Evolutionary conservation across 2,113 vertebrate species (phyloP), one percentile per base, ranked within the genome.

Genomic region (Cephalopterus ornatus): DNA sequence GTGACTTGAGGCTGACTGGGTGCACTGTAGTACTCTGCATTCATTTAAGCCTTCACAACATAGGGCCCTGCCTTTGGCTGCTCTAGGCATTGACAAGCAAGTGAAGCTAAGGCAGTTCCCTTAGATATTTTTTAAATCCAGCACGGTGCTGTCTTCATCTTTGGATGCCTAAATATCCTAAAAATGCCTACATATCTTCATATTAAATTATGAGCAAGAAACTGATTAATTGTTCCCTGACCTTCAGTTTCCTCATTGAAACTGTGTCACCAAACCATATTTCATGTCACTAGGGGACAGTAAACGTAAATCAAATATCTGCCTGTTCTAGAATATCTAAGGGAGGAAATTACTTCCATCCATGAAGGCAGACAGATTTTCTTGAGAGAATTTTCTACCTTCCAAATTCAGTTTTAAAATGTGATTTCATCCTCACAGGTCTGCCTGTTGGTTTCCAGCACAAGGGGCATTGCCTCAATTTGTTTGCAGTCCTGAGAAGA

Each of bases 181-280:
- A 80, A 76, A 42, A 78, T 39, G n/a, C 39, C 65, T 81, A 33
- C 27, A 50, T 50, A 67, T 70, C 73, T 88, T 94, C 1, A 2
- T 93, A 76, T 26, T 79, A 88, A 88, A 85, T 83, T 73, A 59
- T 42, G 55, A 75, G 33, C 4, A 2, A 80, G 42, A 50, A 86
- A 35, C n/a, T 79, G 82, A 93, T 93, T 85, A 83, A 92, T 59
- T 84, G 72, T 59, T 39, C 55, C 76, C n/a, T 95, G 88, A 86
- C 76, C 79, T 92, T 93, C 75, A 39, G 50, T 39, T 77, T 91
- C 76, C 74, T 89, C 88, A 84, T 6, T 80, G 73, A 91, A 61
- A 59, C 37, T 74, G 23, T 88, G 68, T 92, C 91, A 94, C 83
- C 65, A 93, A 90, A 90, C 49, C 6, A 2, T 86, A 88, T 88